phyloP scores from a whole-genome alignment of 2,888 invertebrate genomes.

The Ochlodes sylvanus region DNA sequence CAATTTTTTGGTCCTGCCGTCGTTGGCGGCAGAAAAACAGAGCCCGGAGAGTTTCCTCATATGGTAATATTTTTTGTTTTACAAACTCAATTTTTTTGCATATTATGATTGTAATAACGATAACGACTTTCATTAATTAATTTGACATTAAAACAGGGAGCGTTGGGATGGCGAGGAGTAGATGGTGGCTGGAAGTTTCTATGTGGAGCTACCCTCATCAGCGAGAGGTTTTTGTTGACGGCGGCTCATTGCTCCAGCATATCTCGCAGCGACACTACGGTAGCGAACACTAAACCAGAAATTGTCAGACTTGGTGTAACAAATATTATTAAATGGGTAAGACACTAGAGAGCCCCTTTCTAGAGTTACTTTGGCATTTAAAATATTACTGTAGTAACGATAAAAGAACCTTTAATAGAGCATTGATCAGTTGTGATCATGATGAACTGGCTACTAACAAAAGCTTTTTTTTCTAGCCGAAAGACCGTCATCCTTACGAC shows the following conservation, averaged over 20 bases:
- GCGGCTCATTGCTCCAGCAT: slow-evolving; percentile 86
- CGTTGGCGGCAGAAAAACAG: too few relatives aligned
- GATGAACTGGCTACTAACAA: too few relatives aligned
- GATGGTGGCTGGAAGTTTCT: slow-evolving; percentile 53
- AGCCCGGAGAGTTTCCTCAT: too few relatives aligned
- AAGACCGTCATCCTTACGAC: slow-evolving; percentile 1
- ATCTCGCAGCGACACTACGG: slow-evolving; percentile 42
- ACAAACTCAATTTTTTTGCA: too few relatives aligned
- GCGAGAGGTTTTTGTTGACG: slow-evolving; percentile 85
- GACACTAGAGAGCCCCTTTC: neutral
- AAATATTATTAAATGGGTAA: slow-evolving; percentile 47
- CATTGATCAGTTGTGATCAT: too few relatives aligned
- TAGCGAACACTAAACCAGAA: slow-evolving; percentile 49
- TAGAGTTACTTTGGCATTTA: too few relatives aligned
- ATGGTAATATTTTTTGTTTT: too few relatives aligned
- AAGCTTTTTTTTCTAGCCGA: neutral
- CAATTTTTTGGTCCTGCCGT: too few relatives aligned
- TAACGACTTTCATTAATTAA: neutral
- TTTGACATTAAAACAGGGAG: slow-evolving; percentile 47
- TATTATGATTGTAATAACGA: neutral
- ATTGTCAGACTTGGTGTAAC: slow-evolving; percentile 55
- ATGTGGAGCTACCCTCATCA: slow-evolving; percentile 87
- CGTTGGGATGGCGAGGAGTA: slow-evolving; percentile 54
- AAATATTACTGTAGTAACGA: too few relatives aligned
- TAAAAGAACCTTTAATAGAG: too few relatives aligned